These are phyloP conservation scores for Epiblema foenella DNA, from an alignment of 2,888 invertebrate genomes.

Conservation along the genomic window DNA sequence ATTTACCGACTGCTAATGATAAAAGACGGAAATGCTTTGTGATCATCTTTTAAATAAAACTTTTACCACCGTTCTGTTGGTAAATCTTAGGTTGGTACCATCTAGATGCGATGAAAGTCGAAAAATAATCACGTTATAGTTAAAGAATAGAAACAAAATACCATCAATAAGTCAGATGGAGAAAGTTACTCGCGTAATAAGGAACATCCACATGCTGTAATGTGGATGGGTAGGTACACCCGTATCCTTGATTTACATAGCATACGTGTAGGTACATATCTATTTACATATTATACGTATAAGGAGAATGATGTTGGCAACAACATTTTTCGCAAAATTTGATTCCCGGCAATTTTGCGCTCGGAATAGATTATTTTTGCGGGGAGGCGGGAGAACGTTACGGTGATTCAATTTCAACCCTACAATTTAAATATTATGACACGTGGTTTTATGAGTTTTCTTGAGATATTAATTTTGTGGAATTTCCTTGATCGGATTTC, in stretches of 20 bases:
- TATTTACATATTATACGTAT: conserved; percentile 59
- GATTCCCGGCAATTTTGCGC: conserved; percentile 71
- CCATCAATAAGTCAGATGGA: background rate
- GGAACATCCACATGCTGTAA: background rate
- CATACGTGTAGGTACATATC: conserved; percentile 58
- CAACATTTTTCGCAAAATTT: conserved; percentile 76
- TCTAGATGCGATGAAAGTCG: too few relatives aligned
- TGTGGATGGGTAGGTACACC: conserved; percentile 7
- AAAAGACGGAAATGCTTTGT: background rate
- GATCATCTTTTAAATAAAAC: background rate
- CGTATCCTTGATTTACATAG: conserved; percentile 53
- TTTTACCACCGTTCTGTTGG: background rate
- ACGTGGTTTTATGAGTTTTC: conserved; percentile 47
- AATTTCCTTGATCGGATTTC: conserved; percentile 21
- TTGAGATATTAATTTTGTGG: conserved; percentile 32
- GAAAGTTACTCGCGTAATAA: background rate
- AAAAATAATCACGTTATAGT: too few relatives aligned
- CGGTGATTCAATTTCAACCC: conserved; percentile 61
- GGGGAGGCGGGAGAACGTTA: conserved; percentile 58
- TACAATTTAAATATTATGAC: conserved; percentile 53
- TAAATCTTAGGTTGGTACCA: too few relatives aligned
- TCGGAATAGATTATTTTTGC: conserved; percentile 68
- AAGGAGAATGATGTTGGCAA: conserved; percentile 54
- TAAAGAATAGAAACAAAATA: too few relatives aligned
- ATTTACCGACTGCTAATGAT: background rate